Conservation (phyloP, 2,797 vertebrate genomes). For the Chaetodon trifasciatus region DNA sequence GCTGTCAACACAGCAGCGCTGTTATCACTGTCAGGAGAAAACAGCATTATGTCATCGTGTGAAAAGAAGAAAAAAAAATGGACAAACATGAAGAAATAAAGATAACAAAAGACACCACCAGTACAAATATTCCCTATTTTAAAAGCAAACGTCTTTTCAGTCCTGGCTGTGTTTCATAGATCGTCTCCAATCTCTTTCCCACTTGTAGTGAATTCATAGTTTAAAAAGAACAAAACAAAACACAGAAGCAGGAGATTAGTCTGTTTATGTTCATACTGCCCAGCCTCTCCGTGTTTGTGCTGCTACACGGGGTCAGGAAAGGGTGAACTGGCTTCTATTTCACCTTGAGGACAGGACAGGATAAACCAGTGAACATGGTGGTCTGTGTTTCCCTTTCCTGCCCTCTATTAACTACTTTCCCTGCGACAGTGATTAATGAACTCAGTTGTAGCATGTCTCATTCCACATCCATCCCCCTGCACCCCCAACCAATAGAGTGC, state of each 20-base stretch:
- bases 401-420: conserved; percentile 63
- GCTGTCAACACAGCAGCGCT: conserved; percentile 3
- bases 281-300: conserved; percentile 48
- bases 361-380: conserved; percentile 71
- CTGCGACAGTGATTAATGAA: conserved; percentile 82
- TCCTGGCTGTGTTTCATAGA: background rate
- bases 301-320: conserved; percentile 56
- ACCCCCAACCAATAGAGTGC: conserved; percentile 42
- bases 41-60: background rate
- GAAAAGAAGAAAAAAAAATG: background rate
- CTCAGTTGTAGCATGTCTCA: conserved; percentile 61
- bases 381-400: conserved; percentile 69
- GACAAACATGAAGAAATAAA: background rate
- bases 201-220: conserved; percentile 3
- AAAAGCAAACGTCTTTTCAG: background rate
- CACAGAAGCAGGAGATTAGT: conserved; percentile 27
- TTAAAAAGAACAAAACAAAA: background rate
- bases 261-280: conserved; percentile 55
- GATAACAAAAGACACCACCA: too few relatives aligned
- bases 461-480: conserved; percentile 42
- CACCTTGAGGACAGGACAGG: conserved; percentile 53
- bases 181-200: background rate
- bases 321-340: conserved; percentile 69
- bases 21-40: background rate
- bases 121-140: too few relatives aligned